Evolutionary conservation across 2,888 invertebrate genomes (phyloP), one percentile per base, ranked within the genome.

Genomic region (Pyrrhia umbra): DNA sequence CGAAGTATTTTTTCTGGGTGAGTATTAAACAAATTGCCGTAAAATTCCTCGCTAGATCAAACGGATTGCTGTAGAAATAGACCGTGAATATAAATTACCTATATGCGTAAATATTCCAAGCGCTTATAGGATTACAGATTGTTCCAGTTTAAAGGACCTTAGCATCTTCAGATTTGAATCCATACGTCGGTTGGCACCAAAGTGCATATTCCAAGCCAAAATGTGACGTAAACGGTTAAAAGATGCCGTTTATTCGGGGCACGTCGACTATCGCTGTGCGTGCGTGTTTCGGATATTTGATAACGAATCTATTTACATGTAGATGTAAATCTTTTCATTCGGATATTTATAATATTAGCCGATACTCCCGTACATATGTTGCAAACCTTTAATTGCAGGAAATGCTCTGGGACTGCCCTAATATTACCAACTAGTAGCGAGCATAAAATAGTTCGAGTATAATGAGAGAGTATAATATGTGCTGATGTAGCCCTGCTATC

Each of bases 221-320:
- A 85, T 83, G 84, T 90, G 87, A 90, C 87, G 90, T 87, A 87
- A 88, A 88, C 87, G 69, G 87, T 87, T 86, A 85, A 82, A 83
- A 84, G 74, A 68, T 75, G 77, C 69, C 80, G 71, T 79, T 79
- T 85, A 89, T 88, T 90, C 88, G 76, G 74, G 70, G 79, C 90
- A 86, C 89, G 88, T 85, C 66, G 75, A 83, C 82, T 88, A 85
- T 88, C 80, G 79, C 72, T 70, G 83, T 77, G 80, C 78, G 85
- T 79, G 85, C 84, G 84, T 85, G 83, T 68, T 68, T 74, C 63
- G 76, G 74, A 71, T 81, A 77, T 83, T 83, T 80, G 81, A 82
- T 79, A 81, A 78, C 61, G 23, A 70, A 72, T 67, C 64, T 68
- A 76, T 79, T 79, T 68, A 68, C 68, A 75, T 75, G 51, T 66